Evolutionary conservation across 2,797 vertebrate genomes (phyloP).

Genomic region (Catamblyrhynchus diadema): DNA sequence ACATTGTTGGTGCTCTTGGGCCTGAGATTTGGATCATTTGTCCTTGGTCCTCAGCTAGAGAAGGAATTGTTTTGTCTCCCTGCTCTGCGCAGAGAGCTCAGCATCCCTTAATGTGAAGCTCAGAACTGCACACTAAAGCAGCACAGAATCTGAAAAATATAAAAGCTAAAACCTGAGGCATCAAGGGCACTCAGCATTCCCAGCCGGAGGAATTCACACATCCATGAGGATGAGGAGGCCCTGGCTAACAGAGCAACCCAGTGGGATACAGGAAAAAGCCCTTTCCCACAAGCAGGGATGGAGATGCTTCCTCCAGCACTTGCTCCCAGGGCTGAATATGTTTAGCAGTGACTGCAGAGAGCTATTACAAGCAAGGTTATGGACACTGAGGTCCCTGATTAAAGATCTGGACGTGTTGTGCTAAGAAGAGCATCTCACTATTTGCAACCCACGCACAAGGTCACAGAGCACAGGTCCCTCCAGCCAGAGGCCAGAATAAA

Average conservation of each 20-base stretch:
- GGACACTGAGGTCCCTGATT: neutral
- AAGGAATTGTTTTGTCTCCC: neutral
- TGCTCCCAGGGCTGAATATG: neutral
- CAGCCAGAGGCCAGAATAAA: neutral
- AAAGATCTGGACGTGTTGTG: neutral
- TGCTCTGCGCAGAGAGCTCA: neutral
- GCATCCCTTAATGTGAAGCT: rapidly evolving
- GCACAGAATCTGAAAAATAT: neutral
- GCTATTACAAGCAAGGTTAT: neutral
- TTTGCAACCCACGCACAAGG: neutral
- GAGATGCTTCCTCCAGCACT: neutral
- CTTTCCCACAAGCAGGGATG: neutral
- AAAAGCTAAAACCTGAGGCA: neutral
- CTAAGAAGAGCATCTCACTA: neutral
- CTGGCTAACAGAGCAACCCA: neutral
- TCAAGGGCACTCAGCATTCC: neutral
- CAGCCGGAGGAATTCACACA: neutral
- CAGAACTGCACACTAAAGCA: neutral
- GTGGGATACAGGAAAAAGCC: rapidly evolving
- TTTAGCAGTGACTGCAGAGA: neutral
- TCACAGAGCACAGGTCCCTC: neutral
- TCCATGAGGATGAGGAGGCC: neutral
- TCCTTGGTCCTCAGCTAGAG: neutral
- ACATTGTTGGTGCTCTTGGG: rapidly evolving
- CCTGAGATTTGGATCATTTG: neutral